Conservation (phyloP, 1,140 invertebrate species). For the Leptestheria dahalacensis region DNA sequence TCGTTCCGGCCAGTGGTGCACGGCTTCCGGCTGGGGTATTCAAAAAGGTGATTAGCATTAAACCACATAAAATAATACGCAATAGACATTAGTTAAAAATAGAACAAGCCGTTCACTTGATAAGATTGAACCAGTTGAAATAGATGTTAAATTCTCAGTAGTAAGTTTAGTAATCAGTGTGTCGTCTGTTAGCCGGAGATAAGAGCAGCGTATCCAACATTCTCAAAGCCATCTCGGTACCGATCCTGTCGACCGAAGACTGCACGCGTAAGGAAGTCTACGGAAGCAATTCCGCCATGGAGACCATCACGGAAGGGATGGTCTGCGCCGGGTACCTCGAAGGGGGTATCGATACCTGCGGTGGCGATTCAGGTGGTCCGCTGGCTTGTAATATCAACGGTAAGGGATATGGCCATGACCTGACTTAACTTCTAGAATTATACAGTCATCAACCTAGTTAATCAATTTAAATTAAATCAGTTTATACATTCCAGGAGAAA, state of each 20-base stretch:
- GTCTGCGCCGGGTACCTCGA: slow-evolving; percentile 47
- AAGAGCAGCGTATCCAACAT: slow-evolving; percentile 35
- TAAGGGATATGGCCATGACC: slow-evolving; percentile 17
- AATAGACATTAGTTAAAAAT: too few species aligned
- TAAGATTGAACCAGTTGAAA: too few species aligned
- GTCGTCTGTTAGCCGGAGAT: slow-evolving; percentile 30
- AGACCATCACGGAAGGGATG: slow-evolving; percentile 50
- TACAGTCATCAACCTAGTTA: too few species aligned
- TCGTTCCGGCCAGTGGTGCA: slow-evolving; percentile 37
- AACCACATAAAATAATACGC: too few species aligned
- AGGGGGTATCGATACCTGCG: slow-evolving; percentile 50
- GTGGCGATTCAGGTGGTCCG: slow-evolving; percentile 49
- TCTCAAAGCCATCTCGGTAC: slow-evolving; percentile 45
- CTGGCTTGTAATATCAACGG: slow-evolving; percentile 34
- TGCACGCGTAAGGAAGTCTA: slow-evolving; percentile 37
- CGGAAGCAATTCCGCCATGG: slow-evolving; percentile 30
- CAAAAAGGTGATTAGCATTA: slow-evolving; percentile 29
- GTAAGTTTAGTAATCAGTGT: too few species aligned
- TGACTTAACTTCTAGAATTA: too few species aligned
- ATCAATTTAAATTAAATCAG: too few species aligned
- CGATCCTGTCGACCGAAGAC: slow-evolving; percentile 39
- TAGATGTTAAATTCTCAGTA: too few species aligned
- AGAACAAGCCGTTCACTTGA: too few species aligned
- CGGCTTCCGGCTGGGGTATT: slow-evolving; percentile 57
- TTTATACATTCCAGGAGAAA: too few species aligned